A percentile compares a stretch with the other conserved stretches of the same genome.
Evolutionary conservation across 2,888 invertebrate genomes (phyloP).

Genomic region (Thera britannica): DNA sequence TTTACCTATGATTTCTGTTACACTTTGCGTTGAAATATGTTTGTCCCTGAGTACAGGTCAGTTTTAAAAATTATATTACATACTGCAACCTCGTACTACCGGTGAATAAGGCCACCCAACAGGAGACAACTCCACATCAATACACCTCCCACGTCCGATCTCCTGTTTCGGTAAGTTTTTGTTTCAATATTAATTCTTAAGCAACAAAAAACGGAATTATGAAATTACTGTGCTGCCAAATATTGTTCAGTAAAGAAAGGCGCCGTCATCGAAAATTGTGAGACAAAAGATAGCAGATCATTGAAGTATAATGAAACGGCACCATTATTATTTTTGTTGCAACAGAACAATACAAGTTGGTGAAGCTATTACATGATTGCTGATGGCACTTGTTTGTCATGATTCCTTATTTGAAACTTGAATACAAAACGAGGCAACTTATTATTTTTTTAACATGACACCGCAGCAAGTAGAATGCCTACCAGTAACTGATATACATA

Average conservation of each 20-base stretch:
- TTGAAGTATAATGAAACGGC: neutral
- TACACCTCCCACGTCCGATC: constrained; percentile 34
- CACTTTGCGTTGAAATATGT: neutral
- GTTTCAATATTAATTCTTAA: constrained; percentile 18
- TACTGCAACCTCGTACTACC: constrained; percentile 25
- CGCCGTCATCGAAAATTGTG: constrained; percentile 4
- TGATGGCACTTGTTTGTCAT: constrained; percentile 4
- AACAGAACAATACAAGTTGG: too few relatives aligned
- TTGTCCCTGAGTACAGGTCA: neutral
- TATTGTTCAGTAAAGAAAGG: neutral
- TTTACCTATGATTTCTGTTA: too few relatives aligned
- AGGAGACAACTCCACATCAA: constrained; percentile 29
- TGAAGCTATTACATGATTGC: neutral
- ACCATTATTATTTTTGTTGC: neutral
- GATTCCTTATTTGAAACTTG: constrained; percentile 1
- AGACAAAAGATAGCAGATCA: neutral
- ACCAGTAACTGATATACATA: too few relatives aligned
- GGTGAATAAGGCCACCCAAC: constrained; percentile 34
- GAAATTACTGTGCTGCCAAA: constrained; percentile 19
- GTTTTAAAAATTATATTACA: constrained; percentile 22
- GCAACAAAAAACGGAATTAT: constrained; percentile 35
- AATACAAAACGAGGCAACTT: too few relatives aligned
- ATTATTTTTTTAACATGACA: too few relatives aligned
- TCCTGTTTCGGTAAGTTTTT: constrained; percentile 34
- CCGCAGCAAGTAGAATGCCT: too few relatives aligned